Evolutionary conservation across 2,797 vertebrate species (phyloP).

Genomic region (Hoplostethus mediterraneus): DNA sequence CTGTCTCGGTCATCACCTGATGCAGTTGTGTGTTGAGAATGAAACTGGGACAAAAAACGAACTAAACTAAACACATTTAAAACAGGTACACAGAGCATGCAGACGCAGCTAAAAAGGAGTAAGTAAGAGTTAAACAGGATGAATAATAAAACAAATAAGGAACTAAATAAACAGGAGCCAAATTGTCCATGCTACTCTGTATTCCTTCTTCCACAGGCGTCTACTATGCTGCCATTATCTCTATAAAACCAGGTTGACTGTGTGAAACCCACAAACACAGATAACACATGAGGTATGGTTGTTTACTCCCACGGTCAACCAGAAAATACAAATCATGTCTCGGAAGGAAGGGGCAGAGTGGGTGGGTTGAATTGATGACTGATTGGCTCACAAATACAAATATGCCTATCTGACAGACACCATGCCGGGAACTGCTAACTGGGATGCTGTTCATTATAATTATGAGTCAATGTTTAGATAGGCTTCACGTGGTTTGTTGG

Average conservation of each 20-base stretch:
- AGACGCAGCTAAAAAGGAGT: background rate
- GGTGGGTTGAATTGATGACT: conserved; percentile 58
- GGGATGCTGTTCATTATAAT: conserved; percentile 48
- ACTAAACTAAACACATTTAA: background rate
- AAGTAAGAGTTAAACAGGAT: background rate
- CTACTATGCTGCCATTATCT: conserved; percentile 49
- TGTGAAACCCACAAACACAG: conserved; percentile 43
- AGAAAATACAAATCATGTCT: conserved; percentile 43
- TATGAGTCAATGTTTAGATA: conserved; percentile 65
- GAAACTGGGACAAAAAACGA: background rate
- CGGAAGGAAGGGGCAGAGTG: background rate
- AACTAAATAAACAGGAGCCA: background rate
- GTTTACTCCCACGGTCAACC: conserved; percentile 51
- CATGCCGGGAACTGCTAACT: conserved; percentile 62
- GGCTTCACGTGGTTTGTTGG: conserved; percentile 37
- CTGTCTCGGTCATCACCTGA: too few species aligned
- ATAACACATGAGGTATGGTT: conserved; percentile 43
- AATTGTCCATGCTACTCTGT: conserved; percentile 3
- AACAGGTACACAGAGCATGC: background rate
- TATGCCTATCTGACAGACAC: conserved; percentile 51
- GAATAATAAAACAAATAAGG: background rate
- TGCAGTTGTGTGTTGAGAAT: too few species aligned
- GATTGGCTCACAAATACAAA: conserved; percentile 67
- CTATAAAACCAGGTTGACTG: conserved; percentile 37
- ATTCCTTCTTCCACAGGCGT: conserved; percentile 23